Evolutionary conservation across 2,888 invertebrate genomes (phyloP), one percentile per base, ranked within the genome.

Genomic region (Xylota sylvarum): DNA sequence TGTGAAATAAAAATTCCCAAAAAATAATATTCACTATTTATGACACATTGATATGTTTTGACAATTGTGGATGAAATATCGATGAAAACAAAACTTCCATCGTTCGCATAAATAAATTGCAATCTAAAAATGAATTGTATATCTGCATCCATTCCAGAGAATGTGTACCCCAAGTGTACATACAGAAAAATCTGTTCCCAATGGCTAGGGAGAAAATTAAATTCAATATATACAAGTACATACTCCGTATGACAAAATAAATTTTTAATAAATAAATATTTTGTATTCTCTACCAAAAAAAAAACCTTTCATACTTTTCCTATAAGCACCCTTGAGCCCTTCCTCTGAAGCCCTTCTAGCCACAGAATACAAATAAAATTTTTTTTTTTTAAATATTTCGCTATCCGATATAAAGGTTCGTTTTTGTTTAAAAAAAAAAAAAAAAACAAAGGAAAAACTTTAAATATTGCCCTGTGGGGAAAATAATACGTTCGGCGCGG

Each of bases 191-290:
- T 67, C 56, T 17, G 52, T 40, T 58, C 46, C 52, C 58, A 37
- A 65, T 65, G 40, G 65, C 78, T 37, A 62, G 30, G 30, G 37
- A 46, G 52, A 72, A 73, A 73, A 78, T 78, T 83, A 83, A 78
- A 83, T 78, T 78, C 62, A 73, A 65, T 67, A 72, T 30, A 50
- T 32, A 12, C 48, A 12, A 23, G 23, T 23, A 23, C 23, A n/a
- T 17, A 48, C 14, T 9, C n/a, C 30, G 19, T 40, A 32, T 35
- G 46, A 52, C 30, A 52, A 70, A 74, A 81, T 62, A 82, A 70
- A 82, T 73, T 83, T 78, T 83, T 78, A 55, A 55, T 78, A 74
- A 79, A 84, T 79, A 79, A 84, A 84, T 84, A 74, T 69, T 78
- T 74, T 74, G 10, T 67, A 9, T 37, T 30, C 19, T 43, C 19